Conservation (phyloP, 2,797 vertebrate genomes). For the Pseudomugil gertrudae region DNA sequence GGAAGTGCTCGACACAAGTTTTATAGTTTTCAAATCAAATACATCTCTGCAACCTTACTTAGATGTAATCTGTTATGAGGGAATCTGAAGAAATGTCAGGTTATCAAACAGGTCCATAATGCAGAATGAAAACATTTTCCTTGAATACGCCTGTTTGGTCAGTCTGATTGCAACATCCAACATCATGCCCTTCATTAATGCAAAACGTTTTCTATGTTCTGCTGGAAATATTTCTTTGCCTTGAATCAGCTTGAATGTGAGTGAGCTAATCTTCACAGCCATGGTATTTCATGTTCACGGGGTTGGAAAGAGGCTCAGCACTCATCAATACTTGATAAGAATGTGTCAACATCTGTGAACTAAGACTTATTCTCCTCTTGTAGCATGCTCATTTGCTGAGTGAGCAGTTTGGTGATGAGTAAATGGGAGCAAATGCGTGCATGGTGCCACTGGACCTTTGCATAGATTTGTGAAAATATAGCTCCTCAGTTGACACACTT, state of each 20-base stretch:
- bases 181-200: background rate
- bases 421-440: background rate
- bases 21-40: background rate
- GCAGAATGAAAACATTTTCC: background rate
- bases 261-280: background rate
- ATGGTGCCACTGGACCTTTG: background rate
- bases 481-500: background rate
- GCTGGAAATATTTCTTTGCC: background rate
- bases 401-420: background rate
- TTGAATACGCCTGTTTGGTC: background rate
- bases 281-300: background rate
- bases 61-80: background rate
- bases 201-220: background rate
- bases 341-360: background rate
- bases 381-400: background rate
- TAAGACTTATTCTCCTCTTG: background rate
- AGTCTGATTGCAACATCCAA: background rate
- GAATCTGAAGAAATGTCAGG: background rate
- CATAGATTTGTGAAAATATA: background rate
- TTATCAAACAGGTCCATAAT: background rate
- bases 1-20: background rate
- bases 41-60: background rate
- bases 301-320: background rate
- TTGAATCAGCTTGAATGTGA: background rate
- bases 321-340: background rate